Evolutionary conservation across 2,888 invertebrate species (phyloP).

Genomic region (Catonia carolina): DNA sequence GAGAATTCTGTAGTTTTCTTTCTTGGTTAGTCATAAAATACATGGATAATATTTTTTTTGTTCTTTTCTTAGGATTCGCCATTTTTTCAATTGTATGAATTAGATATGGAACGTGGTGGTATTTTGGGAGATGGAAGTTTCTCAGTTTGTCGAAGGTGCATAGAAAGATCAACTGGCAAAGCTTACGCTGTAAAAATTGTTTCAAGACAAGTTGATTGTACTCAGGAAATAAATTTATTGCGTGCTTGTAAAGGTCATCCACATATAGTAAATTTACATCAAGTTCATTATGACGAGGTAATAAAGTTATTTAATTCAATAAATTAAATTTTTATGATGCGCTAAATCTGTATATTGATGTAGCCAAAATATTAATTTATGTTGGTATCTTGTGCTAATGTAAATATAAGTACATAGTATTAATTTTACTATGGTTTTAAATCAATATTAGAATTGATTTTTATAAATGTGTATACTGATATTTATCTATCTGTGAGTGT

Average conservation of each 20-base stretch:
- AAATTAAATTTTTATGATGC: no score
- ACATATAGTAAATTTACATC: slow-evolving; percentile 76
- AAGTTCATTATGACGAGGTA: slow-evolving; percentile 76
- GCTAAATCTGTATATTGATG: no score
- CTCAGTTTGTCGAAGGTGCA: slow-evolving; percentile 77
- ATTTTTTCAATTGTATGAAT: slow-evolving; percentile 78
- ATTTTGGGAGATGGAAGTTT: slow-evolving; percentile 84
- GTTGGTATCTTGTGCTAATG: no score
- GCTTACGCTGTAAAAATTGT: slow-evolving; percentile 87
- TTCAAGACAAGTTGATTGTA: slow-evolving; percentile 56
- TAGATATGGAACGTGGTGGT: slow-evolving; percentile 57
- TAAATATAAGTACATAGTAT: no score
- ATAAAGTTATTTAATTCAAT: no score
- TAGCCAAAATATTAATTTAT: no score
- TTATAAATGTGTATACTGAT: no score
- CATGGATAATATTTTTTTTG: slow-evolving; percentile 12
- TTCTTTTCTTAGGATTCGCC: slow-evolving; percentile 57
- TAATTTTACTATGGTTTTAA: no score
- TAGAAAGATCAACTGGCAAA: slow-evolving; percentile 61
- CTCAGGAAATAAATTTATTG: slow-evolving; percentile 69
- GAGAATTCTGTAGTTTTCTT: no score
- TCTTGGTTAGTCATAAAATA: no score
- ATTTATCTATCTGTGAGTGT: no score
- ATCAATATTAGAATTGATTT: no score
- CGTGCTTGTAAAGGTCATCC: slow-evolving; percentile 81